phyloP scores from a whole-genome alignment of 2,888 invertebrate genomes.

The Sericinus montela region DNA sequence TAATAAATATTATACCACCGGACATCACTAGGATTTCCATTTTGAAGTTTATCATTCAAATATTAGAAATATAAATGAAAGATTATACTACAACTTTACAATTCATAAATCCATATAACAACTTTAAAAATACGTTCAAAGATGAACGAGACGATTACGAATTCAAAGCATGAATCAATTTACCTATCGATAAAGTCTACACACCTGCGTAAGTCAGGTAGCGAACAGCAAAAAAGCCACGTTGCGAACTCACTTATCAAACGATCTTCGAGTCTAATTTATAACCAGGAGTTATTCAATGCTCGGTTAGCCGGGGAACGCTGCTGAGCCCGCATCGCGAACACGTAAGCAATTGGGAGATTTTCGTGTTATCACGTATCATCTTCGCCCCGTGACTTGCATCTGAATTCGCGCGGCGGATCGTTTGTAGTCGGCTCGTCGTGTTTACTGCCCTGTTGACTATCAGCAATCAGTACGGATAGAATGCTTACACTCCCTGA shows the following conservation, averaged over 20 bases:
- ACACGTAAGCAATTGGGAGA: conserved; percentile 79
- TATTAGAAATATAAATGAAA: too few relatives aligned
- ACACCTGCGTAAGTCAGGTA: conserved; percentile 58
- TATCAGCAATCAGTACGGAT: conserved; percentile 39
- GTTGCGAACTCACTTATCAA: conserved; percentile 63
- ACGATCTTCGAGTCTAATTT: conserved; percentile 68
- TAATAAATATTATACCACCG: too few relatives aligned
- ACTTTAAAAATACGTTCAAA: conserved; percentile 1
- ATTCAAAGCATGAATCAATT: conserved; percentile 69
- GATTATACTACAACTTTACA: too few relatives aligned
- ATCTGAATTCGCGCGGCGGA: conserved; percentile 34
- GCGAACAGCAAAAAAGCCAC: conserved; percentile 55
- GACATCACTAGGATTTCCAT: too few relatives aligned
- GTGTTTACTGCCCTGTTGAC: conserved; percentile 50
- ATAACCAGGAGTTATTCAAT: conserved; percentile 71
- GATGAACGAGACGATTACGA: conserved; percentile 37
- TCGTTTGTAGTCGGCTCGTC: conserved; percentile 31
- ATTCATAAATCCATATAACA: too few relatives aligned
- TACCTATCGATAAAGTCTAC: conserved; percentile 67
- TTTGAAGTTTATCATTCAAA: too few relatives aligned
- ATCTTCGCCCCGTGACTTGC: conserved; percentile 70
- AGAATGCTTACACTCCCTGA: conserved; percentile 11
- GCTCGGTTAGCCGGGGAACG: conserved; percentile 55
- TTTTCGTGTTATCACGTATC: conserved; percentile 79
- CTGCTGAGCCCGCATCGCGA: conserved; percentile 45